Conservation (phyloP, 2,113 vertebrate species). For the Takifugu flavidus region DNA sequence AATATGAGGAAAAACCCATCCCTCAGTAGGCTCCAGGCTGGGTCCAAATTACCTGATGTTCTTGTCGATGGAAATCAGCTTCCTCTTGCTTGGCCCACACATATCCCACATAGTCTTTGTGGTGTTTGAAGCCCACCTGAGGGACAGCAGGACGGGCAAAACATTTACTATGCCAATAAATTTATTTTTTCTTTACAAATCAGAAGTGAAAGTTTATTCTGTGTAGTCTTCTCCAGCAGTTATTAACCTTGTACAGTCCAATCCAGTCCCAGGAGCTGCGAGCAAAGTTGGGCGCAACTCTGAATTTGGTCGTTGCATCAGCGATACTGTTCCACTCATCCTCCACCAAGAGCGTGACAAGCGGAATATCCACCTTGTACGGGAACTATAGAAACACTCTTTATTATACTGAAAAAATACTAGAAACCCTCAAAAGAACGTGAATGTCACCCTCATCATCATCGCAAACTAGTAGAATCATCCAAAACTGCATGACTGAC, state of each 20-base stretch:
- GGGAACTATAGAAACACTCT: constrained; percentile 79
- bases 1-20: constrained; percentile 18
- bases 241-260: constrained; percentile 89
- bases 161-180: too few species aligned
- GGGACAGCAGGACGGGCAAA: not conserved
- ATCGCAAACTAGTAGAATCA: too few species aligned
- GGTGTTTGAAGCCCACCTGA: constrained; percentile 95
- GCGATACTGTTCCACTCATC: constrained; percentile 89
- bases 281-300: constrained; percentile 76
- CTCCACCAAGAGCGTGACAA: constrained; percentile 85
- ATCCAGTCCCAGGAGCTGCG: constrained; percentile 99
- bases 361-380: constrained; percentile 83
- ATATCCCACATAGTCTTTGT: constrained; percentile 93
- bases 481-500: too few species aligned
- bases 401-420: not conserved
- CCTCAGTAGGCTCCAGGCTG: not conserved
- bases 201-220: too few species aligned
- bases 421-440: not conserved
- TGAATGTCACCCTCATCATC: too few species aligned
- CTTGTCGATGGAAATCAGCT: constrained; percentile 70
- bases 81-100: constrained; percentile 94
- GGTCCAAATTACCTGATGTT: constrained; percentile 74
- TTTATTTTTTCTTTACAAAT: too few species aligned
- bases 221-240: not conserved
- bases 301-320: constrained; percentile 84